A percentile compares a stretch with the other conserved stretches of the same genome.
These are phyloP conservation scores for Pao palembangensis DNA, from an alignment of 2,113 vertebrate species.

Conservation along the genomic window DNA sequence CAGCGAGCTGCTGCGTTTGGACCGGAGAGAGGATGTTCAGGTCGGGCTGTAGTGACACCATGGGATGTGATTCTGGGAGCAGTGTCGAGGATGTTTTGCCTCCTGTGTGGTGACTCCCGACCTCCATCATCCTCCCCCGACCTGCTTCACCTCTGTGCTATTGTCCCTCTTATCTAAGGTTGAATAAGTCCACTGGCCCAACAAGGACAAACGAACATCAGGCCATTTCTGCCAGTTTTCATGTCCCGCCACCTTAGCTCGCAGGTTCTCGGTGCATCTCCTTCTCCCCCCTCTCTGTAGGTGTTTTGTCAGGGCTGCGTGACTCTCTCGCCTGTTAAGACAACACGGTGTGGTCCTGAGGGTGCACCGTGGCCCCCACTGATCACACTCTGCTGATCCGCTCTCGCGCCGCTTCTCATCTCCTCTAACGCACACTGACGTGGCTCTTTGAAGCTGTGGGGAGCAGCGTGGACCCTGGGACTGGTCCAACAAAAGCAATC, in stretches of 20 bases:
- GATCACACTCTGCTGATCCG: constrained; percentile 55
- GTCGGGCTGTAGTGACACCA: constrained; percentile 42
- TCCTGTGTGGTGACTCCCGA: constrained; percentile 70
- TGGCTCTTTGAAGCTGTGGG: constrained; percentile 64
- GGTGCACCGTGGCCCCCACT: constrained; percentile 42
- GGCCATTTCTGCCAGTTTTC: not conserved
- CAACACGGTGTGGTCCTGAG: constrained; percentile 60
- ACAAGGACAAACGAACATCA: constrained; percentile 26
- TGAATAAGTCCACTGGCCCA: constrained; percentile 18
- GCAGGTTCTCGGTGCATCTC: not conserved
- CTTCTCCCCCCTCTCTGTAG: not conserved
- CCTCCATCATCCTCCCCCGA: constrained; percentile 65
- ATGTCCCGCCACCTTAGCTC: constrained; percentile 2
- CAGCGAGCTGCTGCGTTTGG: constrained; percentile 55
- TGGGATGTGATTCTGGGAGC: constrained; percentile 61
- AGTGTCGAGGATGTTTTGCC: constrained; percentile 69
- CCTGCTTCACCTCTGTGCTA: constrained; percentile 54
- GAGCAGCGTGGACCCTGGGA: constrained; percentile 60
- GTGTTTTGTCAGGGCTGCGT: constrained; percentile 53
- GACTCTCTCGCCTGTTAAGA: constrained; percentile 62
- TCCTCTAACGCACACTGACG: constrained; percentile 71
- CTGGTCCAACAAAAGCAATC: constrained; percentile 70
- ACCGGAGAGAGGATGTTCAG: constrained; percentile 62
- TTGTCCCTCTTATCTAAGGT: constrained; percentile 53
- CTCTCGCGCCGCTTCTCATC: constrained; percentile 51